phyloP scores from a whole-genome alignment of 2,888 invertebrate genomes.

The Macaria liturata region DNA sequence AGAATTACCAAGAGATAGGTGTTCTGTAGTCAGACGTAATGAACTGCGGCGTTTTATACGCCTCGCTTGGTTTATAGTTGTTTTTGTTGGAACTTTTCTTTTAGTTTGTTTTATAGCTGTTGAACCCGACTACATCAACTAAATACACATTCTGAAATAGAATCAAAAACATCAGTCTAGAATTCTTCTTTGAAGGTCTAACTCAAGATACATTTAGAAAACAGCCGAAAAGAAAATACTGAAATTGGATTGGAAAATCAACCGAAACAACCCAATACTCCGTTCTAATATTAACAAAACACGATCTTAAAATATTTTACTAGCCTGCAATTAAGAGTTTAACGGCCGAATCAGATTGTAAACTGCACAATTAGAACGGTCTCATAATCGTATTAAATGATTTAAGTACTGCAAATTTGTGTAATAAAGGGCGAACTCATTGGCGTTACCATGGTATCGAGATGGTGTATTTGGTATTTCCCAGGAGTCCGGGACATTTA shows the following conservation, averaged over 20 bases:
- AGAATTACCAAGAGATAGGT: conserved; percentile 37
- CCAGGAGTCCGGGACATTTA: conserved; percentile 77
- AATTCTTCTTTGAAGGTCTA: too few relatives aligned
- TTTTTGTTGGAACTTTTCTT: conserved; percentile 21
- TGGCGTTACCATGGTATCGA: conserved; percentile 55
- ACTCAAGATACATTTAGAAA: too few relatives aligned
- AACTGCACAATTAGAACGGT: conserved; percentile 50
- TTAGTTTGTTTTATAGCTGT: conserved; percentile 1
- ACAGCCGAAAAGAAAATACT: too few relatives aligned
- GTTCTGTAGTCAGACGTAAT: conserved; percentile 28
- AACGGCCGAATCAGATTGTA: conserved; percentile 44
- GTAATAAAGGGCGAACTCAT: conserved; percentile 66
- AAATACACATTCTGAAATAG: too few relatives aligned
- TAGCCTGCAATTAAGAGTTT: conserved; percentile 29
- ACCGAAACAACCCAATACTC: too few relatives aligned
- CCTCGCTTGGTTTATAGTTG: conserved; percentile 30
- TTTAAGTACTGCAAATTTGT: conserved; percentile 66
- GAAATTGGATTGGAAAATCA: too few relatives aligned
- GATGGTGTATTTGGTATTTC: conserved; percentile 50
- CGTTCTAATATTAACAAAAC: conserved; percentile 1
- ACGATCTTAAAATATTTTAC: conserved; percentile 21
- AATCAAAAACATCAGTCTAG: too few relatives aligned
- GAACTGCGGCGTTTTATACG: conserved; percentile 28
- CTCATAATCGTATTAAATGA: conserved; percentile 50
- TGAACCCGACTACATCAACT: neutral